Evolutionary conservation across 1,140 invertebrate genomes (phyloP).

Genomic region (Aporrectodea caliginosa): DNA sequence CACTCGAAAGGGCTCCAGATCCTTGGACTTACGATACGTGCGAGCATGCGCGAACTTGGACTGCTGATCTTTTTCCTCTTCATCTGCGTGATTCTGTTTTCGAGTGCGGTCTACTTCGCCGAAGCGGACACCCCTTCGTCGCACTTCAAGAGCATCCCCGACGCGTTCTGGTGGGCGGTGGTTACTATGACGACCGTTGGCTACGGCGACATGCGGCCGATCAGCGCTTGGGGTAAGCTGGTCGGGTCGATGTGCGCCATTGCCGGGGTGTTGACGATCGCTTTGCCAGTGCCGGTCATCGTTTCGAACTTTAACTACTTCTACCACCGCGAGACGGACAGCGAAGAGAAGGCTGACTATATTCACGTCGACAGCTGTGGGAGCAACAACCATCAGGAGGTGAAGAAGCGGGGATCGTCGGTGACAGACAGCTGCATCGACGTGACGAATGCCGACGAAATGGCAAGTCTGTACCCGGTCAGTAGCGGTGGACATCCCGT

Average conservation of each 20-base stretch:
- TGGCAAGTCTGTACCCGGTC: background rate
- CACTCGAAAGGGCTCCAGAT: slow-evolving; percentile 58
- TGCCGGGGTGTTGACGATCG: slow-evolving; percentile 77
- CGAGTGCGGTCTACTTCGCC: slow-evolving; percentile 96
- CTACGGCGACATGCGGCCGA: slow-evolving; percentile 95
- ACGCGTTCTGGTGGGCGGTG: slow-evolving; percentile 64
- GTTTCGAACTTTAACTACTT: slow-evolving; percentile 99
- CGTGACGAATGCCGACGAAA: background rate
- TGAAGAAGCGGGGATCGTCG: background rate
- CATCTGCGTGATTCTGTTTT: slow-evolving; percentile 95
- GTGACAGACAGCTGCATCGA: background rate
- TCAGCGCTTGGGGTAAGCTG: slow-evolving; percentile 98
- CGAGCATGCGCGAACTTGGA: slow-evolving; percentile 98
- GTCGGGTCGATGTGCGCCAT: slow-evolving; percentile 98
- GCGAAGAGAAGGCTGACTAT: slow-evolving; percentile 56
- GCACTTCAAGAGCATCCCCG: slow-evolving; percentile 94
- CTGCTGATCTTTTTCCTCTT: slow-evolving; percentile 99
- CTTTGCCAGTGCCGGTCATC: slow-evolving; percentile 95
- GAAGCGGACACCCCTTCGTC: slow-evolving; percentile 92
- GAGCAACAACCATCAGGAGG: slow-evolving; percentile 33
- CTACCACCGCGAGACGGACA: slow-evolving; percentile 98
- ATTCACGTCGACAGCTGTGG: slow-evolving; percentile 54
- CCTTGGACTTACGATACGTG: slow-evolving; percentile 84
- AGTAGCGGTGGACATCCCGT: background rate
- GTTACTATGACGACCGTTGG: slow-evolving; percentile 98